Base-by-base conservation (phyloP, 1,140 invertebrate species). In the Sycophila sp. region DNA sequence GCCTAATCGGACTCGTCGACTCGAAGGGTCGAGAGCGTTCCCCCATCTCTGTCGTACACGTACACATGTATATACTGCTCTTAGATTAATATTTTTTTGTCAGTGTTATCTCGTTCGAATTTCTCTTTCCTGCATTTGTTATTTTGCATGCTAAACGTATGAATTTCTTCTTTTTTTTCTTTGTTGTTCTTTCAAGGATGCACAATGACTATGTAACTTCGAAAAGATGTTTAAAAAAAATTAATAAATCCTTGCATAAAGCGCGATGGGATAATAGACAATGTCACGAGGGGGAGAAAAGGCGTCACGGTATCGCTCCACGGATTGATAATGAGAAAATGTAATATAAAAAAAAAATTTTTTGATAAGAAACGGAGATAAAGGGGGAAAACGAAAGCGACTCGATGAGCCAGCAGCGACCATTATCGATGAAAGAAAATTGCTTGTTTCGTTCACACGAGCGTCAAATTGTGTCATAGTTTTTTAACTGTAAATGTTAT, bases 121-220 rank as follows among this genome's bases (percentile, higher is more conserved):
- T 64, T 73, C 40, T 69, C 58, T 74, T 64, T 65, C 58, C 47
- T 63, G 64, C 67, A 69, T 72, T n/a, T 73, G 65, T 70, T 79
- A 72, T 81, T 82, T 47, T 84, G 85, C 84, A 86, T 86, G 85
- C 77, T 74, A 79, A 77, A 82, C 73, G 75, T 66, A 72, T 62
- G 77, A 69, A 74, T 82, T 84, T 83, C 79, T 72, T 67, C 67
- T n/a, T n/a, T n/a, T n/a, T n/a, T n/a, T n/a, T n/a, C n/a, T n/a
- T n/a, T n/a, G n/a, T 62, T 62, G 58, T 67, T 72, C 64, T 72
- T 76, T 84, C 81, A 85, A 84, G 84, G 85, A 85, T 86, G 85
- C 85, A 86, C 85, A 86, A 85, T 86, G 85, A 86, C 83, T 85
- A 86, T 86, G 84, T 85, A 84, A 81, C 80, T 81, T 76, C 78